Conservation (phyloP, 2,888 invertebrate species). For the Drosophila kambysellisi region DNA sequence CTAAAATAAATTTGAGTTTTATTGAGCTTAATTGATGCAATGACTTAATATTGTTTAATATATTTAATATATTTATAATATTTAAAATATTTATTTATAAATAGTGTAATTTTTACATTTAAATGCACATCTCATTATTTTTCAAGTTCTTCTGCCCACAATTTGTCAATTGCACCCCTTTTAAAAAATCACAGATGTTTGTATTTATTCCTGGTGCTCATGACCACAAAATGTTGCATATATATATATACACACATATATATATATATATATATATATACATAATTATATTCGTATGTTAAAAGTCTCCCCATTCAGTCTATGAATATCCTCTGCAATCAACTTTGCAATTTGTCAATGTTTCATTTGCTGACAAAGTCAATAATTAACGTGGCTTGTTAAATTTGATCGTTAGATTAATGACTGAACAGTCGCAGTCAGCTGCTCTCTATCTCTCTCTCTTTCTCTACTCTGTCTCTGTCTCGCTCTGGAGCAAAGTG, state of each 20-base stretch:
- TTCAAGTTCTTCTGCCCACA: background rate
- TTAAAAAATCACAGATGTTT: background rate
- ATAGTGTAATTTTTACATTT: background rate
- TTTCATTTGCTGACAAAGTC: conserved; percentile 33
- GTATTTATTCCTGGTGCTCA: background rate
- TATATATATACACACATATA: background rate
- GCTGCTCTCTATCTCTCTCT: conserved; percentile 18
- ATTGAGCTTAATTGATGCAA: background rate
- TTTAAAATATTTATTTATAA: background rate
- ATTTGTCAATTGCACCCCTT: background rate
- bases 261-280: background rate
- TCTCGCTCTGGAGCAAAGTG: conserved; percentile 35
- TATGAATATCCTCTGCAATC: conserved; percentile 5
- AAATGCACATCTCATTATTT: background rate
- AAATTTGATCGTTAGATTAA: conserved; percentile 55
- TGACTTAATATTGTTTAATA: background rate
- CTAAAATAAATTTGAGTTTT: background rate
- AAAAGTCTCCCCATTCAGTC: background rate
- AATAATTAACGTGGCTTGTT: conserved; percentile 59
- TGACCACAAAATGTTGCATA: background rate
- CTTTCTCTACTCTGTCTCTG: background rate
- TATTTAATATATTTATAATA: background rate
- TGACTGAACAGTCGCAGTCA: conserved; percentile 29
- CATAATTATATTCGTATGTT: background rate
- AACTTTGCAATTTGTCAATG: conserved; percentile 53